These are phyloP conservation scores for Ophion ellenae DNA, from an alignment of 2,888 invertebrate genomes.

Conservation along the genomic window DNA sequence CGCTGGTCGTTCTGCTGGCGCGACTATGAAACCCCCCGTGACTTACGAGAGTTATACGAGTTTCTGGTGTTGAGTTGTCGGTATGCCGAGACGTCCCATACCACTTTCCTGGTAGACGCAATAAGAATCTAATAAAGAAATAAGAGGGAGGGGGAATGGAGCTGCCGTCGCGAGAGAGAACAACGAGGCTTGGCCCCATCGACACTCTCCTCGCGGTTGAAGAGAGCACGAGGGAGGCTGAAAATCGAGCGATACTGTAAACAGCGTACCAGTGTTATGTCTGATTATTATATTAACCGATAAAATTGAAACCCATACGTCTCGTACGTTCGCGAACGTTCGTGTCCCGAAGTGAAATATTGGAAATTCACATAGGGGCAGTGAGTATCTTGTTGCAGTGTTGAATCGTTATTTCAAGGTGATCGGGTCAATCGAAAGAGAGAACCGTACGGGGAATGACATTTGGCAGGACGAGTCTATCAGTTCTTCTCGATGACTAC, in stretches of 20 bases:
- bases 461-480: slow-evolving; percentile 70
- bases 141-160: slow-evolving; percentile 52
- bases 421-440: slow-evolving; percentile 36
- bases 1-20: slow-evolving; percentile 40
- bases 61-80: slow-evolving; percentile 67
- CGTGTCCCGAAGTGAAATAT: slow-evolving; percentile 2
- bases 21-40: slow-evolving; percentile 49
- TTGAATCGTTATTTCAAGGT: slow-evolving; percentile 44
- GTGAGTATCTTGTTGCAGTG: slow-evolving; percentile 19
- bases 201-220: slow-evolving; percentile 23
- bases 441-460: slow-evolving; percentile 62
- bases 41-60: slow-evolving; percentile 65
- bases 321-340: slow-evolving; percentile 24
- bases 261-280: slow-evolving; percentile 51
- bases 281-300: slow-evolving; percentile 59
- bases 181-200: slow-evolving; percentile 16
- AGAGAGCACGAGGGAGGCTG: slow-evolving; percentile 42
- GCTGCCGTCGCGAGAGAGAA: slow-evolving; percentile 15
- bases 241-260: slow-evolving; percentile 37
- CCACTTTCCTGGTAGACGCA: slow-evolving; percentile 60
- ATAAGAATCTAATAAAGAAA: slow-evolving; percentile 62
- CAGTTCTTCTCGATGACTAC: slow-evolving; percentile 19
- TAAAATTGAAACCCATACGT: slow-evolving; percentile 13
- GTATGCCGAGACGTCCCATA: slow-evolving; percentile 57
- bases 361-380: background rate